phyloP scores from a whole-genome alignment of 2,797 vertebrate genomes.

The Adrianichthys oophorus region DNA sequence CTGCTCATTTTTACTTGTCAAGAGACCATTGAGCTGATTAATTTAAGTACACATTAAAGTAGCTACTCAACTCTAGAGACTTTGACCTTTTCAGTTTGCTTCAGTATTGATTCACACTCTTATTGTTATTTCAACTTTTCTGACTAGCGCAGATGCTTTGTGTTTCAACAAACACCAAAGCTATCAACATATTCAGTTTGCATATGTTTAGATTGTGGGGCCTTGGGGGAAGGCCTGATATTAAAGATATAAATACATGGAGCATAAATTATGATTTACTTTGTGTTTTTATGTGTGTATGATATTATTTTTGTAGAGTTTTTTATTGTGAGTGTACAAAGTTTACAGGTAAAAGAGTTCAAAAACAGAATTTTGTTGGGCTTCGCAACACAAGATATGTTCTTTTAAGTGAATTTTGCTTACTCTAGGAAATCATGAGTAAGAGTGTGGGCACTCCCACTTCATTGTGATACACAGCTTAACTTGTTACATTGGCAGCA shows the following conservation, averaged over 20 bases:
- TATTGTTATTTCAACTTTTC: slow-evolving; percentile 3
- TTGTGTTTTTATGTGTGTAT: neutral
- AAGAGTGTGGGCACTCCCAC: no score
- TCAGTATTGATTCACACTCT: slow-evolving; percentile 32
- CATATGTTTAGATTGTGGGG: neutral
- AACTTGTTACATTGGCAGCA: no score
- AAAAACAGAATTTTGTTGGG: no score
- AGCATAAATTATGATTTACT: neutral
- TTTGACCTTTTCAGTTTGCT: slow-evolving; percentile 66
- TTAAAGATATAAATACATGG: neutral
- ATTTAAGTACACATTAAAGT: slow-evolving; percentile 47
- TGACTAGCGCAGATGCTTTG: neutral
- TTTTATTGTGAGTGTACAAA: no score
- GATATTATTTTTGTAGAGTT: no score
- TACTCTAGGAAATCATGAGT: no score
- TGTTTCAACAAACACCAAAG: slow-evolving; percentile 3
- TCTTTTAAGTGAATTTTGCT: no score
- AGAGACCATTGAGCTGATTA: slow-evolving; percentile 50
- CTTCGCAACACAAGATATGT: no score
- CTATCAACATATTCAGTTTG: neutral
- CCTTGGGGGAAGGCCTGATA: slow-evolving; percentile 1
- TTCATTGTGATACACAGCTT: no score
- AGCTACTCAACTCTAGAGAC: slow-evolving; percentile 50
- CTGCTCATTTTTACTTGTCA: slow-evolving; percentile 24
- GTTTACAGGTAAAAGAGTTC: no score